Evolutionary conservation across 2,797 vertebrate genomes (phyloP).

Genomic region (Tiaroga cobitis): DNA sequence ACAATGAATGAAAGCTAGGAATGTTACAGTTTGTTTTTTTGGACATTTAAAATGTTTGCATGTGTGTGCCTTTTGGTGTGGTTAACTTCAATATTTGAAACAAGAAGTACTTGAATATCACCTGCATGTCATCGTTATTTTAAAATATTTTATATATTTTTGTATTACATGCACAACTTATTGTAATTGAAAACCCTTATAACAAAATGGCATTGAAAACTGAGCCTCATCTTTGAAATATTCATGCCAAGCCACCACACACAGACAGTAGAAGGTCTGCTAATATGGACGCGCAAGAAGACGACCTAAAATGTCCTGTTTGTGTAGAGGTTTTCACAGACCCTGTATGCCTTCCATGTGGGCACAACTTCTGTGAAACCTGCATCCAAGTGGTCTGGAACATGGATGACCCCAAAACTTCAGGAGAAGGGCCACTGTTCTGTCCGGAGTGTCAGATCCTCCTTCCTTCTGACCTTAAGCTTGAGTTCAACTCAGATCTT

Average conservation of each 20-base stretch:
- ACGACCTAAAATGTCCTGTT: conserved; percentile 74
- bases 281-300: conserved; percentile 66
- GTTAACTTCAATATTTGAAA: not conserved
- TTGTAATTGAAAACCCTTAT: conserved; percentile 52
- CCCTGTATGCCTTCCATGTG: conserved; percentile 74
- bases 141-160: not conserved
- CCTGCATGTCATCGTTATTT: not conserved
- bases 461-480: conserved; percentile 67
- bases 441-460: conserved; percentile 82
- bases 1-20: not conserved
- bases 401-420: conserved; percentile 61
- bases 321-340: conserved; percentile 77
- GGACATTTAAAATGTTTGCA: not conserved
- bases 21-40: not conserved
- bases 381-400: conserved; percentile 79
- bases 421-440: conserved; percentile 68
- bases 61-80: not conserved
- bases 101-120: not conserved
- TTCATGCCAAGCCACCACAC: conserved; percentile 51
- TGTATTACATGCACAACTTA: not conserved
- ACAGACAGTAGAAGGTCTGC: conserved; percentile 33
- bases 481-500: conserved; percentile 71
- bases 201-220: conserved; percentile 50
- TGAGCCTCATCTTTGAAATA: conserved; percentile 55
- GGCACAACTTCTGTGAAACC: conserved; percentile 76